Conservation (phyloP, 2,888 invertebrate genomes). For the Patella pellucida region DNA sequence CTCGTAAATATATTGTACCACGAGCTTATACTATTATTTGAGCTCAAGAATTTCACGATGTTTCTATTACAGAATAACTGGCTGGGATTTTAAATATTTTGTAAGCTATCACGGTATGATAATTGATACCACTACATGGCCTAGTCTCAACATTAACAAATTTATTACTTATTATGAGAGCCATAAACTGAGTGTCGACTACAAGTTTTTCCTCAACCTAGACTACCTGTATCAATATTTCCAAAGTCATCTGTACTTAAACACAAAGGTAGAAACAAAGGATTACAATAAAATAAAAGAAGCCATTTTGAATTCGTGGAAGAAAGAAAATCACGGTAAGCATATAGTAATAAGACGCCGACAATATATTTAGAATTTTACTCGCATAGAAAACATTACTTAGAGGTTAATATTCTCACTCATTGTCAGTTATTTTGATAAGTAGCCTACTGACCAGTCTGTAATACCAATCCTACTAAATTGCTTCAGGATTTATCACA, state of each 20-base stretch:
- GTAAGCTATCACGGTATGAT: not conserved
- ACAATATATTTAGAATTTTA: no score
- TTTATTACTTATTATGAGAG: not conserved
- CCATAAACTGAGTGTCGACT: not conserved
- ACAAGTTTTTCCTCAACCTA: not conserved
- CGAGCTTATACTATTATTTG: no score
- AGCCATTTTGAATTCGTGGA: not conserved
- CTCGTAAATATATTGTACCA: no score
- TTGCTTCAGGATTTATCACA: no score
- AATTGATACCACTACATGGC: not conserved
- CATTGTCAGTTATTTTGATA: no score
- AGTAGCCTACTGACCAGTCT: no score
- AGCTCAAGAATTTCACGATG: no score
- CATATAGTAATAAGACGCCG: no score
- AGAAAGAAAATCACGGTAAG: not conserved
- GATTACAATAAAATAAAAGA: constrained; percentile 1
- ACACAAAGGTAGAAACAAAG: not conserved
- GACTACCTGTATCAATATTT: not conserved
- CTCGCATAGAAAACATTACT: no score
- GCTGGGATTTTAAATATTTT: not conserved
- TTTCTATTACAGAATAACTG: not conserved
- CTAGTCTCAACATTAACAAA: not conserved
- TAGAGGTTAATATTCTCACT: no score
- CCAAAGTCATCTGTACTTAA: not conserved
- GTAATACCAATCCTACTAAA: no score